Evolutionary conservation across 2,113 vertebrate species (phyloP).

Genomic region (Thamnophis sirtalis): DNA sequence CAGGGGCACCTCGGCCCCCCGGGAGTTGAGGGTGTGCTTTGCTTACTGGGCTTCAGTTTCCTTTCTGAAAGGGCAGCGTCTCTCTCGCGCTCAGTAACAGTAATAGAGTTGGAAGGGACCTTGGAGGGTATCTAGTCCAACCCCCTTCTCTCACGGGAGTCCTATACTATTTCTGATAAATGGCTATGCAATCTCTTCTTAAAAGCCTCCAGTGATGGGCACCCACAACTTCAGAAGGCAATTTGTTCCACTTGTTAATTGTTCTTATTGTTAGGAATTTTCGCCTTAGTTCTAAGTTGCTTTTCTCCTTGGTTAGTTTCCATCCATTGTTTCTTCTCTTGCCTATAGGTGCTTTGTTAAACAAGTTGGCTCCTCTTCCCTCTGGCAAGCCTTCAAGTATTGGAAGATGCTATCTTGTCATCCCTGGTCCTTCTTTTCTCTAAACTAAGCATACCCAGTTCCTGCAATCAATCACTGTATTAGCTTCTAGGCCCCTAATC

Average conservation of each 20-base stretch:
- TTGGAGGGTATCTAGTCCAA: background rate
- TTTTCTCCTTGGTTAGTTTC: background rate
- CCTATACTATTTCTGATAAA: background rate
- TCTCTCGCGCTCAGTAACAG: background rate
- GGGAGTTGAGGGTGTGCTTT: background rate
- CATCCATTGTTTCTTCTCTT: background rate
- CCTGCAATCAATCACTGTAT: background rate
- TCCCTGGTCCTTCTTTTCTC: background rate
- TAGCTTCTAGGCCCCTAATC: background rate
- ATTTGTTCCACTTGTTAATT: background rate
- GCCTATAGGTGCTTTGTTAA: background rate
- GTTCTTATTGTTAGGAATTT: background rate
- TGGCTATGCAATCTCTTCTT: background rate
- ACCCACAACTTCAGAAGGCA: background rate
- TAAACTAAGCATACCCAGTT: background rate
- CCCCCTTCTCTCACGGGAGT: background rate
- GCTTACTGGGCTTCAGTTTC: background rate
- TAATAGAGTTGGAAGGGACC: background rate
- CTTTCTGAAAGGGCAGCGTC: background rate
- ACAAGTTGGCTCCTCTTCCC: background rate
- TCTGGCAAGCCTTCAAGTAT: background rate
- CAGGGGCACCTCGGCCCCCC: background rate
- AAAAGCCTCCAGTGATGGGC: background rate
- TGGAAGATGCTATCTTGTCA: background rate
- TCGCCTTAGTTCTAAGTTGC: background rate